phyloP scores from a whole-genome alignment of 2,113 vertebrate species.

The Notothenia coriiceps region DNA sequence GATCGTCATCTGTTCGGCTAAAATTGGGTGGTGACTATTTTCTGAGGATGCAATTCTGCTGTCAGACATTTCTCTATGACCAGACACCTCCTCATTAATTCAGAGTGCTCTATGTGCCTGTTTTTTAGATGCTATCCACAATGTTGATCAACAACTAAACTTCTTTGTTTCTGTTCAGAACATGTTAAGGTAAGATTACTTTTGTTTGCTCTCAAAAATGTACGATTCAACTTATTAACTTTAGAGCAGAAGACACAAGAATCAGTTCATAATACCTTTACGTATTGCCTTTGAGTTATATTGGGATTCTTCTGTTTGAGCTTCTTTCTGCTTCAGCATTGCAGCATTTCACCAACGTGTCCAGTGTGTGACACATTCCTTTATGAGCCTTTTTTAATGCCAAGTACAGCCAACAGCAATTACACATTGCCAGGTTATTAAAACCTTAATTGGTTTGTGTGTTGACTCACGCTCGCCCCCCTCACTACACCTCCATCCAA shows the following conservation, averaged over 20 bases:
- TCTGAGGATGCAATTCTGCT: neutral
- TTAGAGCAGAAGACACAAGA: neutral
- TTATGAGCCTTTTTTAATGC: neutral
- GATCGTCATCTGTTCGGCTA: slow-evolving; percentile 23
- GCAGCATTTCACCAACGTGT: neutral
- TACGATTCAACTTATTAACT: neutral
- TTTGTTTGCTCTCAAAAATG: neutral
- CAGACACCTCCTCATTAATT: neutral
- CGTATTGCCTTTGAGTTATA: no score
- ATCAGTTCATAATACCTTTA: no score
- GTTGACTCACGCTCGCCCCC: neutral
- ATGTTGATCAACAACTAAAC: neutral
- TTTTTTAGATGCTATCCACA: neutral
- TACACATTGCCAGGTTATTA: slow-evolving; percentile 9
- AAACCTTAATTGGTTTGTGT: slow-evolving; percentile 37
- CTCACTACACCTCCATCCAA: neutral
- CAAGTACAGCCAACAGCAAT: neutral
- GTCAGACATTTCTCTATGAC: slow-evolving; percentile 17
- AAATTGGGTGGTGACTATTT: slow-evolving; percentile 38
- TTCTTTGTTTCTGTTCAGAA: slow-evolving; percentile 1
- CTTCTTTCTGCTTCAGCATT: neutral
- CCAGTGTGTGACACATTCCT: neutral
- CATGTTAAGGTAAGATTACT: neutral
- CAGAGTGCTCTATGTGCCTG: neutral
- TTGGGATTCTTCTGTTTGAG: neutral